phyloP scores from a whole-genome alignment of 2,888 invertebrate genomes.

The Polydrusus pterygomalis region DNA sequence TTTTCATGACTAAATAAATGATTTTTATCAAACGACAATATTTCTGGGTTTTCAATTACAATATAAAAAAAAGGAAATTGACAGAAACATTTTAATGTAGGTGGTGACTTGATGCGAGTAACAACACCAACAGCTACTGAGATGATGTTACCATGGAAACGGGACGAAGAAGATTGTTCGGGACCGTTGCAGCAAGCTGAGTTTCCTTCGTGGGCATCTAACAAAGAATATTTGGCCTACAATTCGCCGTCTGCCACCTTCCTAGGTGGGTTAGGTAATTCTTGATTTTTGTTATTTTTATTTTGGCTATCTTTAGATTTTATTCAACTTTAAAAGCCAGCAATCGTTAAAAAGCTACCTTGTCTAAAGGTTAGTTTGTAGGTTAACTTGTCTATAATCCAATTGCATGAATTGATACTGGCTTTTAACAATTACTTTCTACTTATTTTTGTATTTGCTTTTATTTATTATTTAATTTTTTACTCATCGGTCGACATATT shows the following conservation, averaged over 20 bases:
- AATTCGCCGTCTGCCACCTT: slow-evolving; percentile 94
- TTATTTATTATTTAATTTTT: too few species aligned
- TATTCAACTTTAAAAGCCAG: not conserved
- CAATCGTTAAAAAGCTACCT: not conserved
- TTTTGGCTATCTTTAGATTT: not conserved
- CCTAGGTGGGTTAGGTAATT: slow-evolving; percentile 77
- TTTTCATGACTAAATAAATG: too few species aligned
- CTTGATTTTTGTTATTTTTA: slow-evolving; percentile 5
- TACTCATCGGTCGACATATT: too few species aligned
- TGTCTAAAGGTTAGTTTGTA: not conserved
- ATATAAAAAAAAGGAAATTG: too few species aligned
- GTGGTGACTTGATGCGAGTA: slow-evolving; percentile 82
- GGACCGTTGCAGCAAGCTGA: slow-evolving; percentile 82
- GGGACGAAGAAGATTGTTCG: slow-evolving; percentile 83
- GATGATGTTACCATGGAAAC: slow-evolving; percentile 94
- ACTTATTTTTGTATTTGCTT: too few species aligned
- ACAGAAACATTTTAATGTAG: slow-evolving; percentile 58
- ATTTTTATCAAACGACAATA: too few species aligned
- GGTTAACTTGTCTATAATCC: too few species aligned
- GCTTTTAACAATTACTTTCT: too few species aligned
- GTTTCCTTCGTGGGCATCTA: slow-evolving; percentile 96
- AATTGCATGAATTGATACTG: too few species aligned
- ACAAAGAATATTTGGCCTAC: slow-evolving; percentile 94
- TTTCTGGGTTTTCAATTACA: too few species aligned
- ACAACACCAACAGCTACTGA: slow-evolving; percentile 93